Base-by-base conservation (phyloP, 2,888 invertebrate species). In the Baronia brevicornis region DNA sequence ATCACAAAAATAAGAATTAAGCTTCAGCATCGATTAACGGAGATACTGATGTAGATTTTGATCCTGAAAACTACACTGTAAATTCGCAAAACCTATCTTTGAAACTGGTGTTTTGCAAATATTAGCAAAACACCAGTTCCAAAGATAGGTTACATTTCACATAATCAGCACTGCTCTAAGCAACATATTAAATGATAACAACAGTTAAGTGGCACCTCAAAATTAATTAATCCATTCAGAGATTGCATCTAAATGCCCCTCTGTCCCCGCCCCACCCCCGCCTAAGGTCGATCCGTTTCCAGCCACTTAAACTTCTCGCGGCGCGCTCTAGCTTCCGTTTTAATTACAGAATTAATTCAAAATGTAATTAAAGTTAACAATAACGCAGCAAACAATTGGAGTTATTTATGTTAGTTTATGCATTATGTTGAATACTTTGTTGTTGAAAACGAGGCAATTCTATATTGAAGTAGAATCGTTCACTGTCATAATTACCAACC, bases 331-430 rank as follows among this genome's bases (percentile, higher is more conserved):
- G 84, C 85, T 84, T 85, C 85, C 84, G 85, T 84, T 85, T 85
- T 85, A 85, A 85, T 85, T 85, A 84, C 84, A 80, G 85, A 85
- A 85, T 85, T 85, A 85, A 85, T 85, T 85, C 84, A 85, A 84
- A 85, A 84, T 84, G 85, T 85, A 85, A 85, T 85, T 85, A 85
- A 85, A 85, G 80, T 84, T 85, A 84, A 85, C 85, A 85, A 85
- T 85, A 84, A 84, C 82, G 79, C 80, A 71, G 80, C 84, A 77
- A 85, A 85, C 85, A 85, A 84, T 85, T 84, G 84, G 84, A 82
- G 85, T 84, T 84, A 84, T 85, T 82, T 84, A 84, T 84, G 82
- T 84, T 79, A 82, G 84, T 84, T 84, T 84, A 84, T 82, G 82
- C 73, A 78, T 78, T 78, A 78, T 75, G 60, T 71, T 54, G 61